Evolutionary conservation across 1,140 invertebrate genomes (phyloP).

Genomic region (Drosophila neocordata): DNA sequence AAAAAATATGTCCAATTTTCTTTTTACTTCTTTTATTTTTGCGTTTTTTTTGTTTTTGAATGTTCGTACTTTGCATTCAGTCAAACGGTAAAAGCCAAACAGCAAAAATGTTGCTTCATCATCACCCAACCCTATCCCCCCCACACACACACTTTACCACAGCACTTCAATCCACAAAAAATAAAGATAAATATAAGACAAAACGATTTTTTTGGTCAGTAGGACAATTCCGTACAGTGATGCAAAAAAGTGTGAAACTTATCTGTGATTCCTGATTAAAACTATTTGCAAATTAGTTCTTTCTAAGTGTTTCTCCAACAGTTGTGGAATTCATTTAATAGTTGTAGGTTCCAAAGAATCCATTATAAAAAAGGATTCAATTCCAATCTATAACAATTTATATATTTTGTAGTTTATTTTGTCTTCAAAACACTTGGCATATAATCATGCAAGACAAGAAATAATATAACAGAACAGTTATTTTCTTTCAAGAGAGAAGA

Average conservation of each 20-base stretch:
- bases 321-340: too few relatives aligned
- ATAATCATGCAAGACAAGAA: too few relatives aligned
- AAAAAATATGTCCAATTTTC: slow-evolving; percentile 38
- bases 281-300: too few relatives aligned
- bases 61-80: slow-evolving; percentile 73
- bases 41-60: slow-evolving; percentile 43
- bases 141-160: background rate
- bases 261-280: too few relatives aligned
- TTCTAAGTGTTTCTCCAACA: too few relatives aligned
- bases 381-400: too few relatives aligned
- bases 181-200: background rate
- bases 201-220: slow-evolving; percentile 5
- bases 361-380: too few relatives aligned
- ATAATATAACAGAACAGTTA: too few relatives aligned
- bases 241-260: background rate
- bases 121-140: background rate
- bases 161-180: slow-evolving; percentile 1
- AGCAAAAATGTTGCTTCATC: slow-evolving; percentile 22
- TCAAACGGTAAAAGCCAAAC: slow-evolving; percentile 74
- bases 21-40: background rate
- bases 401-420: too few relatives aligned
- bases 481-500: too few relatives aligned
- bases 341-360: too few relatives aligned
- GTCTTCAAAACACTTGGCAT: too few relatives aligned
- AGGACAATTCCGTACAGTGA: background rate